These are phyloP conservation scores for Oasisia sp. DNA, from an alignment of 2,888 invertebrate species.

Conservation along the genomic window DNA sequence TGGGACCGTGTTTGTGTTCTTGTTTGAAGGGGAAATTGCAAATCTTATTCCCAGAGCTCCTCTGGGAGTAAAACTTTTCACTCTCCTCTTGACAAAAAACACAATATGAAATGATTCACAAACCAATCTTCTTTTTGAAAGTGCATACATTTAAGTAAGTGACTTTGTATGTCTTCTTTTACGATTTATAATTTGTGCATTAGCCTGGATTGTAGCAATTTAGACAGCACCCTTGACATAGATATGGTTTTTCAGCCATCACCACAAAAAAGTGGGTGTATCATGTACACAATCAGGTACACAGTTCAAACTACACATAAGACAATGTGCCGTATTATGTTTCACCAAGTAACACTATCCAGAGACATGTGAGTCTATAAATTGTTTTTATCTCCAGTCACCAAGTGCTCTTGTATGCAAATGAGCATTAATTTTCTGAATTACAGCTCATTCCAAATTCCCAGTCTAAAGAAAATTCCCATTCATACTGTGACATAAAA, in stretches of 20 bases:
- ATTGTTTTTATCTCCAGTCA: neutral
- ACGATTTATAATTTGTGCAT: no score
- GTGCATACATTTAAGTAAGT: no score
- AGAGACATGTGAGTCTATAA: neutral
- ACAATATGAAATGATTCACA: no score
- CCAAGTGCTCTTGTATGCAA: neutral
- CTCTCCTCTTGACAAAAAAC: no score
- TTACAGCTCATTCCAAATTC: neutral
- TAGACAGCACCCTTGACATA: neutral
- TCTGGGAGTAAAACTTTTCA: no score
- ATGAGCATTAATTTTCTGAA: neutral
- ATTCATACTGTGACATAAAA: neutral
- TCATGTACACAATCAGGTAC: neutral
- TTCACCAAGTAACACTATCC: neutral
- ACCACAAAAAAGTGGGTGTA: neutral
- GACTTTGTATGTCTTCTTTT: no score
- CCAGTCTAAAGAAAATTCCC: neutral
- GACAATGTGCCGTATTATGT: neutral
- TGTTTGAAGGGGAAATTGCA: no score
- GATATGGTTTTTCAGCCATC: neutral
- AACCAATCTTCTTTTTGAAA: no score
- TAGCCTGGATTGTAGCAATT: no score
- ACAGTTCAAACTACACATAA: no score
- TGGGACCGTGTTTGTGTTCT: no score
- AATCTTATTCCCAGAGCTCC: no score